Evolutionary conservation across 2,113 vertebrate genomes (phyloP).

Genomic region (Muscicapa adusta): DNA sequence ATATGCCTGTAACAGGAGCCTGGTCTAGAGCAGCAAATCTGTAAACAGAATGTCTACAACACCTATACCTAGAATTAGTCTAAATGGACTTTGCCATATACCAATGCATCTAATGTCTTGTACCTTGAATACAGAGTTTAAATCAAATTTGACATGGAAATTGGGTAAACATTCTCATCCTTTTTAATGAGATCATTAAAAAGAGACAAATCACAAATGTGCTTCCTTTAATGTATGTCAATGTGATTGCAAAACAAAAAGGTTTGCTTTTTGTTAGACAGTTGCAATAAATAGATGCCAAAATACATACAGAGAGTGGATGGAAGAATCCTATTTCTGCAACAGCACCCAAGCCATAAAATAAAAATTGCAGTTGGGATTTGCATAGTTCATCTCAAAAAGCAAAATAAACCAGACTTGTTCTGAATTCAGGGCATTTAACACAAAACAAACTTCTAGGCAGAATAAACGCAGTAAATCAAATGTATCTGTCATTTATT

Average conservation of each 20-base stretch:
- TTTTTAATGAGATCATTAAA: not conserved
- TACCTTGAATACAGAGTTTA: not conserved
- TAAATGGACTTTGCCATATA: not conserved
- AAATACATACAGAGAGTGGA: not conserved
- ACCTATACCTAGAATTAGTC: not conserved
- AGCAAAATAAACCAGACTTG: not conserved
- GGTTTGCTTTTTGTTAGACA: not conserved
- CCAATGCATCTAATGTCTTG: not conserved
- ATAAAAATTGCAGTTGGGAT: not conserved
- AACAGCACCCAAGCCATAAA: not conserved
- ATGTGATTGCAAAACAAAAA: not conserved
- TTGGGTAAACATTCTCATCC: not conserved
- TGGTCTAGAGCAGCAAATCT: not conserved
- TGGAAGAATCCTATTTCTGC: not conserved
- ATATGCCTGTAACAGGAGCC: not conserved
- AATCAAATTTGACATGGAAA: not conserved
- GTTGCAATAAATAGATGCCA: not conserved
- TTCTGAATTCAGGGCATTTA: not conserved
- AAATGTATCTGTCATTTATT: not conserved
- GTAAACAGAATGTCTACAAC: not conserved
- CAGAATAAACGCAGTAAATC: not conserved
- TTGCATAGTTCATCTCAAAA: not conserved
- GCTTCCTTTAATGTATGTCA: not conserved
- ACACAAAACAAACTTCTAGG: not conserved
- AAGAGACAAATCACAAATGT: not conserved